These are phyloP conservation scores for Ibidorhyncha struthersii DNA, from an alignment of 2,113 vertebrate species.

Conservation along the genomic window DNA sequence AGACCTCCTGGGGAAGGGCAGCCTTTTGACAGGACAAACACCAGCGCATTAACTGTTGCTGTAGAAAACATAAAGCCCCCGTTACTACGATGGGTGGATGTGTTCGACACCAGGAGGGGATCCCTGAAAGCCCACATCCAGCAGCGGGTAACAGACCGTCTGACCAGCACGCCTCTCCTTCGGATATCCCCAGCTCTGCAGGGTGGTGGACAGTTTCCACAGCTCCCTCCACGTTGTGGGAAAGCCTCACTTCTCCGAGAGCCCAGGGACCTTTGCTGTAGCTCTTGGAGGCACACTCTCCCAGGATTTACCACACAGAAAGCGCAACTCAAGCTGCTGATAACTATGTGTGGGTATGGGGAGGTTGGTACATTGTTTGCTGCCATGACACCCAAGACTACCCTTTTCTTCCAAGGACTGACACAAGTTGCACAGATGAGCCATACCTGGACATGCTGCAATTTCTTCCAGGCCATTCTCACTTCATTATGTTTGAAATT, in stretches of 20 bases:
- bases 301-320: neutral
- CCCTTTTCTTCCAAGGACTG: neutral
- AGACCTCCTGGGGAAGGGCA: neutral
- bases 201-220: neutral
- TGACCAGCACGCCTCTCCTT: fast-evolving
- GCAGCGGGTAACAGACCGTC: neutral
- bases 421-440: neutral
- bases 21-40: neutral
- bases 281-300: neutral
- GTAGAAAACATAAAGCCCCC: neutral
- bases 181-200: neutral
- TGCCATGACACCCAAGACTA: neutral
- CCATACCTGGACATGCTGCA: neutral
- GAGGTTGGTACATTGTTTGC: neutral
- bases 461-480: neutral
- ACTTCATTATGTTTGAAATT: neutral
- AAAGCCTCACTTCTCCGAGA: neutral
- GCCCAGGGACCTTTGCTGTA: neutral
- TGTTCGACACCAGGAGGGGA: fast-evolving
- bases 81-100: fast-evolving
- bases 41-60: neutral
- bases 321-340: neutral
- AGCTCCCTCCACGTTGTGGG: fast-evolving
- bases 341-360: neutral
- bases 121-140: neutral